phyloP scores from a whole-genome alignment of 2,888 invertebrate species.

The Trachelus iudaicus region DNA sequence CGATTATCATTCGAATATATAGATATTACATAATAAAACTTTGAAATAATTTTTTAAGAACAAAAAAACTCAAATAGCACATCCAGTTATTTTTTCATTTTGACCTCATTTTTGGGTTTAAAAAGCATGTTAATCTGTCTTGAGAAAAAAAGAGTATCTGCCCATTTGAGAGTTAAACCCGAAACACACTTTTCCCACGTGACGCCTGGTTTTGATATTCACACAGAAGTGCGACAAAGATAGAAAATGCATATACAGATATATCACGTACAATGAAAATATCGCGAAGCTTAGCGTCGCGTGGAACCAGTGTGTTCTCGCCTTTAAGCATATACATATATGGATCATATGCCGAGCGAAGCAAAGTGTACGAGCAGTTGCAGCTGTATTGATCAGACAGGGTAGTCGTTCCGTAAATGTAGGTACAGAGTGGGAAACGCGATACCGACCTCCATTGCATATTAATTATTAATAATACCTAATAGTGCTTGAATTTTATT shows the following conservation, averaged over 20 bases:
- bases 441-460: constrained; percentile 16
- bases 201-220: not conserved
- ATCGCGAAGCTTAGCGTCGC: not conserved
- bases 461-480: not conserved
- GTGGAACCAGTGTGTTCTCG: not conserved
- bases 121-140: not conserved
- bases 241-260: not conserved
- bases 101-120: not conserved
- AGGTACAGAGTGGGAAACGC: constrained; percentile 26
- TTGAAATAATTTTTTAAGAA: not conserved
- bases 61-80: not conserved
- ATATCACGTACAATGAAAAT: not conserved
- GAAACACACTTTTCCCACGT: not conserved
- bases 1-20: not conserved
- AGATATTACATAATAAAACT: not conserved
- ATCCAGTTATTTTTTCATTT: not conserved
- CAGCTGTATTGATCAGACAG: constrained; percentile 32
- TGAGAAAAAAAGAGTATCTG: not conserved
- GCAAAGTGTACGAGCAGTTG: constrained; percentile 26
- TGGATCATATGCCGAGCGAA: constrained; percentile 14
- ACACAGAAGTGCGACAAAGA: not conserved
- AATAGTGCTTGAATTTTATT: not conserved
- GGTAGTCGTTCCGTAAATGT: constrained; percentile 33
- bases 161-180: not conserved
- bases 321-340: not conserved